phyloP scores from a whole-genome alignment of 2,888 invertebrate species.

The Drosophila anomelani region DNA sequence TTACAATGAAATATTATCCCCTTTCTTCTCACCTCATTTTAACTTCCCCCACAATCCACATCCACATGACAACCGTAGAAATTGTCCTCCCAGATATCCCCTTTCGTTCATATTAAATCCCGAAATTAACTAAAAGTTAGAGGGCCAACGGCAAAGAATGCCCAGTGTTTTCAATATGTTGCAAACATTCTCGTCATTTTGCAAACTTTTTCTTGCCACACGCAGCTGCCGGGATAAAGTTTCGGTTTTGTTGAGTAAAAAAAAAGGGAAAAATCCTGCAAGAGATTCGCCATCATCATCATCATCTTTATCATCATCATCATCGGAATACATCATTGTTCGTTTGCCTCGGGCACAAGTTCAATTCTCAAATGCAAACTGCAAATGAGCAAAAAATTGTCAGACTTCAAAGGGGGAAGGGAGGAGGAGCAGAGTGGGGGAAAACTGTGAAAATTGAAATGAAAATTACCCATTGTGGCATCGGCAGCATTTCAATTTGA shows the following conservation, averaged over 20 bases:
- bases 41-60: background rate
- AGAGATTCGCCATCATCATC: slow-evolving; percentile 39
- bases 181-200: slow-evolving; percentile 51
- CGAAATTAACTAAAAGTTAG: slow-evolving; percentile 20
- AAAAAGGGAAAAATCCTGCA: slow-evolving; percentile 12
- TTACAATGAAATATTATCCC: background rate
- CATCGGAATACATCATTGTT: slow-evolving; percentile 44
- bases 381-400: slow-evolving; percentile 68
- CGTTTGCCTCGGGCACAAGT: slow-evolving; percentile 59
- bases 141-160: slow-evolving; percentile 35
- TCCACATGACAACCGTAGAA: slow-evolving; percentile 6
- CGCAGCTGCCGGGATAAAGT: slow-evolving; percentile 49
- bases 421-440: slow-evolving; percentile 3
- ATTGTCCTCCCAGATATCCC: background rate
- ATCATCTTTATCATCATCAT: slow-evolving; percentile 18
- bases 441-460: slow-evolving; percentile 77
- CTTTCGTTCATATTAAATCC: slow-evolving; percentile 21
- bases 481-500: slow-evolving; percentile 70
- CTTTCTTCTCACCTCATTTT: background rate
- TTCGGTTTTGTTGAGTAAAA: slow-evolving; percentile 15
- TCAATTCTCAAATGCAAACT: slow-evolving; percentile 62
- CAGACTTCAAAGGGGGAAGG: slow-evolving; percentile 2
- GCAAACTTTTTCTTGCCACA: slow-evolving; percentile 47
- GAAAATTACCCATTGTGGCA: slow-evolving; percentile 80
- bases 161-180: slow-evolving; percentile 53